Base-by-base conservation (phyloP, 92 coral and sea anemone genomes). In the Zoanthus sansibaricus region DNA sequence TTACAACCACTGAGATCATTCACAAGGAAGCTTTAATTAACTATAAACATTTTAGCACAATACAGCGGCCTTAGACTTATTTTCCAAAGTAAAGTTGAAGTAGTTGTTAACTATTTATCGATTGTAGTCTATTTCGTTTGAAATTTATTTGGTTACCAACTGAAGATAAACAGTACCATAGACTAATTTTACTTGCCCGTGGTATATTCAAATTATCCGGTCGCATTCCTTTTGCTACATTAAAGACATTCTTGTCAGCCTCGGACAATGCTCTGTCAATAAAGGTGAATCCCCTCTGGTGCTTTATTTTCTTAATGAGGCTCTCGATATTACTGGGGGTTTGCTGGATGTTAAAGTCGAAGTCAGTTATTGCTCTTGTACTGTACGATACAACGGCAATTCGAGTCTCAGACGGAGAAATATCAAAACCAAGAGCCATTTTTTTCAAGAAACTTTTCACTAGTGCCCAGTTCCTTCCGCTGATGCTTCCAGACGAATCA, bases 401-500 rank as follows among this genome's bases (percentile, higher is more conserved):
- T 42, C 62, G 84, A 64, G 84, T 37, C 9, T 14, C 55, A 17
- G 68, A 49, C 54, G 84, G 84, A 9, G 71, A 68, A 17, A 79
- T 21, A 52, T 62, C 73, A 62, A 79, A 79, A 59, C 49, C 37
- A 11, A 14, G 12, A 21, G 45, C 25, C 18, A 79, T 42, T 42
- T 12, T 49, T 59, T 61, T 64, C 72, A 79, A n/a, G 84, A 79
- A 79, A 20, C 11, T 56, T 13, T 62, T 61, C 73, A 79, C 48
- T 7, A 20, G 32, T 6, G 1, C 18, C 84, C 84, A 79, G 59
- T 79, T 79, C 64, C 6, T 17, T 3, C 73, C 11, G 14, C 84
- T 62, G 68, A 79, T 79, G 71, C 84, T 79, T 16, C 84, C 84
- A 33, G 84, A 79, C 17, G 84, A 79, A 32, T 79, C 84, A 17